Conservation (phyloP, 2,797 vertebrate genomes). For the Zenarchopterus dispar region DNA sequence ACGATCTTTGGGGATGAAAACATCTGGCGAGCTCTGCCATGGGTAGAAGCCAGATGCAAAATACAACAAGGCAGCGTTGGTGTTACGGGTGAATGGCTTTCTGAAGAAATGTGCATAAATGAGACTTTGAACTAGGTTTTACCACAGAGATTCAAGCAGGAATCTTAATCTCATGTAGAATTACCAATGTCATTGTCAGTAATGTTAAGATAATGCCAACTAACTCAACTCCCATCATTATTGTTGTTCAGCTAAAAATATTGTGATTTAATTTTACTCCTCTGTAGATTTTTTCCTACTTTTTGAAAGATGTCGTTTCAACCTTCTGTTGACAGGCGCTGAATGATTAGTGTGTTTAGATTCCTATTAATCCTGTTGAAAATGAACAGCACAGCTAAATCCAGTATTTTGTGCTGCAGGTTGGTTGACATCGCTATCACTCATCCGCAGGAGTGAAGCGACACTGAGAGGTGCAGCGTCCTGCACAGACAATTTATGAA, state of each 20-base stretch:
- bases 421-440: constrained; percentile 31
- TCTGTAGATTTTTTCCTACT: neutral
- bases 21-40: constrained; percentile 91
- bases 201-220: constrained; percentile 1
- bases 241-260: neutral
- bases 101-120: neutral
- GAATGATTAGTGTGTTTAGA: constrained; percentile 23
- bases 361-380: constrained; percentile 23
- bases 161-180: constrained; percentile 8
- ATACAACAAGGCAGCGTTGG: constrained; percentile 5
- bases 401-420: constrained; percentile 9
- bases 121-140: neutral
- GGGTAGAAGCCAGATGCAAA: constrained; percentile 3
- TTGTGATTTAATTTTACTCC: neutral
- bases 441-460: constrained; percentile 26
- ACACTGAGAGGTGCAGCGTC: constrained; percentile 28
- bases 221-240: neutral
- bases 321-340: constrained; percentile 8
- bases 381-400: constrained; percentile 13
- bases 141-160: neutral
- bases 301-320: neutral
- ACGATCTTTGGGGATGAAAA: constrained; percentile 91
- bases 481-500: constrained; percentile 29
- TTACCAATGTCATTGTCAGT: neutral
- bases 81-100: constrained; percentile 1